phyloP scores from a whole-genome alignment of 2,797 vertebrate genomes.

The Sciurus carolinensis region DNA sequence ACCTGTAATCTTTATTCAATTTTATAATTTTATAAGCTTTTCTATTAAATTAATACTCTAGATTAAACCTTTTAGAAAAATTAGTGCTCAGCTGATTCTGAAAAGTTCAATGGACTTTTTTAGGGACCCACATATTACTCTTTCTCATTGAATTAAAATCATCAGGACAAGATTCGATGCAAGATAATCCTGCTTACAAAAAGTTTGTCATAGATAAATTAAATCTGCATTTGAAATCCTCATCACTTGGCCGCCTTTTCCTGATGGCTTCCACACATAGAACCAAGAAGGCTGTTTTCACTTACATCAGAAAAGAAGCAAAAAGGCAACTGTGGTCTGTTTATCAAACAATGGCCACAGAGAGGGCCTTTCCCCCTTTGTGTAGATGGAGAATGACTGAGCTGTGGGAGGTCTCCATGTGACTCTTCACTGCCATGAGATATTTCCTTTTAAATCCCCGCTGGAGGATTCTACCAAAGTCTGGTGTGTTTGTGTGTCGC shows the following conservation, averaged over 20 bases:
- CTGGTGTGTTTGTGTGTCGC: not conserved
- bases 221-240: constrained; percentile 7
- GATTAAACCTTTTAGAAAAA: constrained; percentile 35
- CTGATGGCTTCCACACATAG: not conserved
- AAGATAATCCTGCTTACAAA: not conserved
- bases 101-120: constrained; percentile 17
- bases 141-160: constrained; percentile 65
- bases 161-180: not conserved
- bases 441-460: constrained; percentile 71
- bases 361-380: constrained; percentile 61
- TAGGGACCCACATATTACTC: not conserved
- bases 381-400: constrained; percentile 80
- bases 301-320: not conserved
- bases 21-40: constrained; percentile 53
- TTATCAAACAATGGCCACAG: constrained; percentile 73
- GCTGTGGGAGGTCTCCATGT: constrained; percentile 77
- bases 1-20: not conserved
- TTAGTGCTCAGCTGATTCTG: not conserved
- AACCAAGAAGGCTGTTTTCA: constrained; percentile 10
- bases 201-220: constrained; percentile 26
- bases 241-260: constrained; percentile 8
- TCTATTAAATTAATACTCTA: constrained; percentile 12
- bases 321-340: constrained; percentile 60
- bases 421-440: constrained; percentile 34
- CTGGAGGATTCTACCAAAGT: constrained; percentile 61